Conservation (phyloP, 2,888 invertebrate genomes). For the Aporophyla lueneburgensis region DNA sequence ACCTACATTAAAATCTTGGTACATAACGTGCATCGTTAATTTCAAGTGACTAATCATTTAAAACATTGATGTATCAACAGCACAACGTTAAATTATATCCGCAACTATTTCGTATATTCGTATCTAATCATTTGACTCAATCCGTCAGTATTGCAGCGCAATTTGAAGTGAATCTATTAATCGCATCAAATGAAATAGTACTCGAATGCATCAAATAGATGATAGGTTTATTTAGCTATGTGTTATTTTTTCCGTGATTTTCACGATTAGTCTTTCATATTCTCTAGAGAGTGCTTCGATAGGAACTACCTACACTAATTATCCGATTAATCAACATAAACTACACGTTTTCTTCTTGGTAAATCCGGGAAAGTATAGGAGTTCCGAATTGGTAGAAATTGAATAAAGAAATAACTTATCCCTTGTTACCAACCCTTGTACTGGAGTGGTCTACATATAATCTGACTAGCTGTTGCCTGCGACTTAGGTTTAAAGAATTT, state of each 20-base stretch:
- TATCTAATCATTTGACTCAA: slow-evolving; percentile 2
- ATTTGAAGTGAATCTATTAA: slow-evolving; percentile 28
- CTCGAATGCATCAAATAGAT: slow-evolving; percentile 11
- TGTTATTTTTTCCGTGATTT: slow-evolving; percentile 13
- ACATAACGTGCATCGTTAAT: background rate
- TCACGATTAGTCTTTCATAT: slow-evolving; percentile 9
- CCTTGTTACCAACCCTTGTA: background rate
- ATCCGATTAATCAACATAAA: slow-evolving; percentile 37
- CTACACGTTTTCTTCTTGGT: slow-evolving; percentile 21
- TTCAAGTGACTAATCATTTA: background rate
- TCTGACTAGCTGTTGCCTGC: background rate
- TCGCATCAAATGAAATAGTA: slow-evolving; percentile 16
- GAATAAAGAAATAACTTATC: slow-evolving; percentile 27
- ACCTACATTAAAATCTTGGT: background rate
- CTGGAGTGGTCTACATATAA: background rate
- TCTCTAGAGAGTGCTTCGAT: slow-evolving; percentile 25
- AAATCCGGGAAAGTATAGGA: slow-evolving; percentile 17
- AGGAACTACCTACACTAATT: slow-evolving; percentile 16
- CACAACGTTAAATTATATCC: background rate
- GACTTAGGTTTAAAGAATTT: too few relatives aligned
- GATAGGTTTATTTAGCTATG: slow-evolving; percentile 11
- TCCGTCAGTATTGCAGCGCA: slow-evolving; percentile 12
- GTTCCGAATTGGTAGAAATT: slow-evolving; percentile 30
- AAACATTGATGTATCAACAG: background rate
- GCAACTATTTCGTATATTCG: background rate